A percentile compares a stretch with the other conserved stretches of the same genome.
phyloP scores from a whole-genome alignment of 2,797 vertebrate species.

The Poeciliopsis presidionis region DNA sequence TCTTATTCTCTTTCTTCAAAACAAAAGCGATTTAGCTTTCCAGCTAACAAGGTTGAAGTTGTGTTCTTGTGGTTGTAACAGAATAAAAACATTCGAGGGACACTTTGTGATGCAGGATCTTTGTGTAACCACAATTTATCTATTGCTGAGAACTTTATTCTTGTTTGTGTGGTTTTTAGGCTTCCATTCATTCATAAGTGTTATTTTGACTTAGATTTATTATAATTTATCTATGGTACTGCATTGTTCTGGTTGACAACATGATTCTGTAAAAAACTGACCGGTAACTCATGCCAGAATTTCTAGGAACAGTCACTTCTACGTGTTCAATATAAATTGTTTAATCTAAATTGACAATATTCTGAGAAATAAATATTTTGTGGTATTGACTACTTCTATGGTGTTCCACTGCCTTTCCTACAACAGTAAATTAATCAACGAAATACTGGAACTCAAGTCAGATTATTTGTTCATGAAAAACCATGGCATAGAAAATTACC shows the following conservation, averaged over 20 bases:
- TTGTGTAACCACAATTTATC: constrained; percentile 17
- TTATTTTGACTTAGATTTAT: neutral
- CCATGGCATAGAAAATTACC: constrained; percentile 57
- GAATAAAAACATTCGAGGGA: constrained; percentile 59
- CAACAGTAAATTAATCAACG: neutral
- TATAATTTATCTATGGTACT: neutral
- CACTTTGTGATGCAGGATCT: constrained; percentile 21
- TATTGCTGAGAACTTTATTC: neutral
- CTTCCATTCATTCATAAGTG: constrained; percentile 10
- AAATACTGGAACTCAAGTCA: neutral
- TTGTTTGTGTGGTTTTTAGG: neutral
- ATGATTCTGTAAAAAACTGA: neutral
- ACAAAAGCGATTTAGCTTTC: constrained; percentile 63
- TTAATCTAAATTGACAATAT: neutral
- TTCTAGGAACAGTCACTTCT: neutral
- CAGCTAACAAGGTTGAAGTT: constrained; percentile 52
- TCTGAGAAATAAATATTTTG: neutral
- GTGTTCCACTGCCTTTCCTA: neutral
- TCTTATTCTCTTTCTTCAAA: constrained; percentile 60
- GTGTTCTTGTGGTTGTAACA: constrained; percentile 57
- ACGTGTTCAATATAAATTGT: neutral
- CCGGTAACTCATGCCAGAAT: neutral
- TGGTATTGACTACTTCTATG: neutral
- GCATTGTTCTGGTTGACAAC: neutral
- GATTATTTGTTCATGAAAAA: neutral